Conservation (phyloP, 2,888 invertebrate genomes). For the Phengaris alcon region DNA sequence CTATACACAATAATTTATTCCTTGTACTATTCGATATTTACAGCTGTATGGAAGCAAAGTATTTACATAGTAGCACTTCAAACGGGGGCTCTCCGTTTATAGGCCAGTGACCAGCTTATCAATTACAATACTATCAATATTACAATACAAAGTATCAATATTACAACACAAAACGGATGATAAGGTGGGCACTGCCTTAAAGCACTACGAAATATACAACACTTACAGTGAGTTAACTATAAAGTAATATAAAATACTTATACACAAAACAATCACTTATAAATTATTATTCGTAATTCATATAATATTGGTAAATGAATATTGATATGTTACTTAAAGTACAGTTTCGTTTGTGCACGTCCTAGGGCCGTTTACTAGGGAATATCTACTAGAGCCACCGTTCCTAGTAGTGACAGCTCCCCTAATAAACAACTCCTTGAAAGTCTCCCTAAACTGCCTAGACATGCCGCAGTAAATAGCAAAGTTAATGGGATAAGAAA, state of each 20-base stretch:
- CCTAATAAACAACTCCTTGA: constrained; percentile 89
- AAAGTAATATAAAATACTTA: constrained; percentile 28
- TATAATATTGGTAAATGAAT: background rate
- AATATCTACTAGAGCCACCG: constrained; percentile 87
- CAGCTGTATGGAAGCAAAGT: constrained; percentile 15
- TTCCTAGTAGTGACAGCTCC: constrained; percentile 81
- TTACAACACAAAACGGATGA: constrained; percentile 28
- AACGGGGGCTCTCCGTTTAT: constrained; percentile 74
- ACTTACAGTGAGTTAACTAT: constrained; percentile 32
- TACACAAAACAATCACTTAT: constrained; percentile 35
- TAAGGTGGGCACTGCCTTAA: constrained; percentile 12
- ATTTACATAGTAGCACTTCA: constrained; percentile 50
- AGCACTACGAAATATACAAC: constrained; percentile 28
- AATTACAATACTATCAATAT: constrained; percentile 35
- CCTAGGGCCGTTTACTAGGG: constrained; percentile 88
- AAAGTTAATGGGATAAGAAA: constrained; percentile 95
- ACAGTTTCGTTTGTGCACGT: constrained; percentile 92
- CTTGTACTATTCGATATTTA: constrained; percentile 19
- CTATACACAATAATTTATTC: constrained; percentile 21
- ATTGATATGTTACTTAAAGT: constrained; percentile 73
- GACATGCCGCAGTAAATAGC: constrained; percentile 98
- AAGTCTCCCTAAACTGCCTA: constrained; percentile 94
- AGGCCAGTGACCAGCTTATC: constrained; percentile 57
- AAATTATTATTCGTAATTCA: constrained; percentile 22
- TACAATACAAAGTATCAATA: constrained; percentile 29